These are phyloP conservation scores for Turritopsis rubra DNA, from an alignment of 30 jellyfish, hydroid and myxozoan genomes.

Conservation along the genomic window DNA sequence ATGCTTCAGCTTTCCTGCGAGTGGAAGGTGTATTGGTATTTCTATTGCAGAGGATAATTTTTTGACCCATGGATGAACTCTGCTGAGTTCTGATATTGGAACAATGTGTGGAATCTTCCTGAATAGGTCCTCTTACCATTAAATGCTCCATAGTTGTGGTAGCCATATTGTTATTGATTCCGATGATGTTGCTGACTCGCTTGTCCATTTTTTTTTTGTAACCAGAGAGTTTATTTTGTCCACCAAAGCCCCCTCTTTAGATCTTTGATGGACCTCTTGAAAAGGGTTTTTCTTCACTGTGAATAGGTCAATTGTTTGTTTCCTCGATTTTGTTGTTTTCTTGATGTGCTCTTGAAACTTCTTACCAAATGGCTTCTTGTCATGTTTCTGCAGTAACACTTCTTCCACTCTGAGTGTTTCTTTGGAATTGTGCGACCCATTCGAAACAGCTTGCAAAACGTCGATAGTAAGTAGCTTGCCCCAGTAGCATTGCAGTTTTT, in stretches of 20 bases:
- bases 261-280: background rate
- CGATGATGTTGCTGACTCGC: background rate
- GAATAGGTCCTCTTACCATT: background rate
- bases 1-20: background rate
- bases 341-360: background rate
- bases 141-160: background rate
- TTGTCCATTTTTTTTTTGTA: background rate
- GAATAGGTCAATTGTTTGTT: background rate
- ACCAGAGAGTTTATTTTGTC: conserved; percentile 1
- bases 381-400: background rate
- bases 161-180: background rate
- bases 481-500: no score
- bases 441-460: background rate
- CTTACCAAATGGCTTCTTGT: background rate
- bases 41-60: background rate
- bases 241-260: conserved; percentile 2
- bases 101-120: background rate
- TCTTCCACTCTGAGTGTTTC: background rate
- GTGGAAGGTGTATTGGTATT: background rate
- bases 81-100: background rate
- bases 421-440: background rate
- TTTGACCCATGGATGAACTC: background rate
- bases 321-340: background rate
- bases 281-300: background rate
- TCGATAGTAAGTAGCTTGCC: no score